Evolutionary conservation across 1,140 invertebrate species (phyloP), one percentile per base, ranked within the genome.

Genomic region (Cotesia vestalis): DNA sequence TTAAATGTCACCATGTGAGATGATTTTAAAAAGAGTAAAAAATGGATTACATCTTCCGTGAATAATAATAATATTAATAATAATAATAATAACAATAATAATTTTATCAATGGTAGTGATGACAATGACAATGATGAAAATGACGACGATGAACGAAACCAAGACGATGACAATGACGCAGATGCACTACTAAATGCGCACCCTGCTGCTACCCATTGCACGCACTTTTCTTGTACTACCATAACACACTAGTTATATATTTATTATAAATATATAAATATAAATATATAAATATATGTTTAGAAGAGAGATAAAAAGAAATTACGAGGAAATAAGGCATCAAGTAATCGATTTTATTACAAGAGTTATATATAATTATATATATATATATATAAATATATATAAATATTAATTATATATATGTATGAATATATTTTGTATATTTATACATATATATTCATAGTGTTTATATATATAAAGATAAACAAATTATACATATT

Each of bases 1-100:
- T 83, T 86, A 74, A 87, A 85, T 76, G 84, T 86, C 78, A 87
- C 84, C 79, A 87, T 87, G 83, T 87, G 85, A 87, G 83, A 87
- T 78, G 78, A 78, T 12, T 83, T 78, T 81, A 76, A 78, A 77
- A 75, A 76, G 6, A 27, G 79, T 76, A 77, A 83, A 75, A 60
- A 74, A 59, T 20, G 57, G 57, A 17, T 59, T 20, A 12, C 12
- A 55, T 57, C n/a, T 55, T 57, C 34, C 12, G 5, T 9, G 66
- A 14, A 9, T 14, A 38, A 63, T 4, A 20, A 63, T 20, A 60
- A 60, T n/a, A 40, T 40, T 27, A 34, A 59, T 60, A 62, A 52
- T 35, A 40, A 51, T 46, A 61, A 73, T 36, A 27, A 38, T 55
- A n/a, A 52, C 34, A n/a, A 36, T 59, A 34, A 51, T 38, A 57